Base-by-base conservation (phyloP, 1,140 invertebrate species). In the Xylocopa sonorina region DNA sequence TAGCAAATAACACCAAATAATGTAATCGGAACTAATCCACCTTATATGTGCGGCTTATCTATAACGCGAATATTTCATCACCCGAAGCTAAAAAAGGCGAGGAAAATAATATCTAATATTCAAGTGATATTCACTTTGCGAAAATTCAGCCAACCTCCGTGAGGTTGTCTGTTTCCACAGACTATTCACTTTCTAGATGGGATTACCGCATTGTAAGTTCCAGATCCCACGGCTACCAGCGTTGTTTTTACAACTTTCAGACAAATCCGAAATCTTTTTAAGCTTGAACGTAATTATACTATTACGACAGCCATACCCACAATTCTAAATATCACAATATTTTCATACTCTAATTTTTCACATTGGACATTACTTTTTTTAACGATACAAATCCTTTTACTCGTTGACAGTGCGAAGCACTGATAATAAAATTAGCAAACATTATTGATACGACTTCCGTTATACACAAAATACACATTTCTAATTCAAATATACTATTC, bases 71-170 rank as follows among this genome's bases (percentile, higher is more conserved):
- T 60, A 60, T 84, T 58, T 84, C 79, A 84, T 88, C 71, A 88
- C 72, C 76, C 60, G 55, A 78, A 53, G 53, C 66, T n/a, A n/a
- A n/a, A n/a, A 46, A 57, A 41, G 57, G 32, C 38, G 78, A 73
- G 60, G 58, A 76, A 83, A 83, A 83, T 81, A 76, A 83, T 74
- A 80, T 58, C 68, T 69, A 83, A 85, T 83, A 73, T 78, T 74
- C 41, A 81, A 82, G 79, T 75, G 75, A 87, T 86, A 83, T 82
- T 82, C 80, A 86, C 80, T 84, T 80, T 84, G 67, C 82, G 73
- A 82, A 85, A 84, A 83, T 88, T 86, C 80, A 84, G 86, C 87
- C 88, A 89, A 89, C 88, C 87, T 89, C 88, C 68, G 82, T 80
- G 83, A 84, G 85, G 86, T 83, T 86, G 82, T 78, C 78, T 82